Evolutionary conservation across 2,888 invertebrate species (phyloP), one percentile per base, ranked within the genome.

Genomic region (Ectemnius cavifrons): DNA sequence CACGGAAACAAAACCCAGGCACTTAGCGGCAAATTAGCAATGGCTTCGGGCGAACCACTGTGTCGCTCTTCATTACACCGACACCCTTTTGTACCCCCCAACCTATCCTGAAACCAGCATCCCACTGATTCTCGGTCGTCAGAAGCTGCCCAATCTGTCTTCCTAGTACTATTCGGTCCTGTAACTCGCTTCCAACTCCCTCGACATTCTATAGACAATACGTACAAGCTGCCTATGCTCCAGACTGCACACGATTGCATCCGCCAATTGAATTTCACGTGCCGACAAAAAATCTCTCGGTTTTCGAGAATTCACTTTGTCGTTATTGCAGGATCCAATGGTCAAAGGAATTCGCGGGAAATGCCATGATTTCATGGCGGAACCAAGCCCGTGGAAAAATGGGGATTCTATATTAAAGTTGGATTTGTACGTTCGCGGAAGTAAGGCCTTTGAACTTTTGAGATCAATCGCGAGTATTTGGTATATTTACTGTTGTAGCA

Each of bases 41-140:
- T 82, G 76, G 82, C 75, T 65, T 67, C 69, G 80, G 79, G 81
- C 76, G 79, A 79, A 37, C 37, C 37, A 37, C 82, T 75, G 83
- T 85, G 87, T 87, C 87, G 83, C 86, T 87, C 87, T 86, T 86
- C 86, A 84, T 87, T 87, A 84, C 81, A 86, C 84, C 73, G 75
- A 78, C 76, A 83, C 79, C 79, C 70, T 68, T 66, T 59, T 71
- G 71, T 69, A 28, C 72, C 64, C 69, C 27, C 5, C 63, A 62
- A 57, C 59, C 4, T 2, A 2, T 2, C 23, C 23, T 23, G 23
- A 23, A 23, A 23, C 20, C 56, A 28, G 14, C 63, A 71, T 23
- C 60, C 52, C 59, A 56, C 45, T 67, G 57, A 63, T 37, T 63
- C 70, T 16, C 20, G 57, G n/a, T 37, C 37, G 37, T 37, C 8